Evolutionary conservation across 2,113 vertebrate genomes (phyloP), one percentile per base, ranked within the genome.

Genomic region (Brachirus orientalis): DNA sequence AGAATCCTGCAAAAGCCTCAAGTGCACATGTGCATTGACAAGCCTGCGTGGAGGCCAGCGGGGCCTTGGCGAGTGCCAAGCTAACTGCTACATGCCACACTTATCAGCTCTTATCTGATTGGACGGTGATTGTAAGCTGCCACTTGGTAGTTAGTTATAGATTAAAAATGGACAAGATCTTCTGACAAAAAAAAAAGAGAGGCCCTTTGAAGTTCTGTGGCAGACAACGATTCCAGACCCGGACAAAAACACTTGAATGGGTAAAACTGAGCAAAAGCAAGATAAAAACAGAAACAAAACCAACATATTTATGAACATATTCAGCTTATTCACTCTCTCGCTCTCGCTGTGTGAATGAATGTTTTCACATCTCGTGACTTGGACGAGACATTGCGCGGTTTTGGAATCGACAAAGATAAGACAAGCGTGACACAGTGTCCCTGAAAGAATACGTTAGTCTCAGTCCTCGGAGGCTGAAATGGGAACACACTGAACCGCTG

Each of bases 101-200:
- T 82, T 91, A 82, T 87, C 79, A 63, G 72, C 56, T 68, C 58
- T 62, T 82, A 85, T 87, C 84, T 88, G 86, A 87, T 76, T 64
- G 86, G 80, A 80, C 50, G 13, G 63, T 3, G 45, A 85, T 53
- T 41, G 45, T 56, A 56, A 73, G 58, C 63, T 79, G 78, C 74
- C 66, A 77, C 66, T 76, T 70, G 60, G 63, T 58, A 77, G 79
- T 68, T 58, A 77, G 79, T 68, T 53, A 75, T 13, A 76, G 72
- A 88, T 86, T 71, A 61, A 73, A 74, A 80, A 69, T 43, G 48
- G 54, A 81, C 58, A 82, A 66, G 64, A 67, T 83, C 56, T 58
- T 68, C 50, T 58, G 77, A 80, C 40, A 63, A 65, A 72, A 33
- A 3, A 8, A 63, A 65, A 72, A 33, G 8, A 8, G 58, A 35